Evolutionary conservation across 2,113 vertebrate genomes (phyloP).

Genomic region (Lepus europaeus): DNA sequence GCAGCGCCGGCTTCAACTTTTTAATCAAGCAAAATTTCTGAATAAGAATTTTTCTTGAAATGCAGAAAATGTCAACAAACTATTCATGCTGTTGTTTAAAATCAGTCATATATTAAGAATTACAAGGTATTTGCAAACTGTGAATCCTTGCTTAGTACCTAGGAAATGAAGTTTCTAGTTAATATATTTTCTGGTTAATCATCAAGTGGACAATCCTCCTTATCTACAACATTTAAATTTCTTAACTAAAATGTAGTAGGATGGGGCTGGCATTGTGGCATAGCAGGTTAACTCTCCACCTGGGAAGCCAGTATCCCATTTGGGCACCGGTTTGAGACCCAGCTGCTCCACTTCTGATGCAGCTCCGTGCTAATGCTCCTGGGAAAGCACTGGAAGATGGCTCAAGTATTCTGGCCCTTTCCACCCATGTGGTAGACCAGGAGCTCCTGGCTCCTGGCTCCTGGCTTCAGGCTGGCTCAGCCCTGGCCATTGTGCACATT

Average conservation of each 20-base stretch:
- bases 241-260: conserved; percentile 33
- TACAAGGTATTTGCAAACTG: conserved; percentile 21
- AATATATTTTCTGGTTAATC: neutral
- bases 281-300: too few relatives aligned
- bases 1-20: neutral
- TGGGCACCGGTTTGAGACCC: too few relatives aligned
- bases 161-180: neutral
- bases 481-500: too few relatives aligned
- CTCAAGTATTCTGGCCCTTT: too few relatives aligned
- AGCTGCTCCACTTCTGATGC: too few relatives aligned
- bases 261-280: neutral
- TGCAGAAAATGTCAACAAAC: neutral
- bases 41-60: neutral
- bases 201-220: neutral
- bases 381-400: too few relatives aligned
- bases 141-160: conserved; percentile 15
- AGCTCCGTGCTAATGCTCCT: too few relatives aligned
- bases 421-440: too few relatives aligned
- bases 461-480: too few relatives aligned
- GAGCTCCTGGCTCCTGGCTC: too few relatives aligned
- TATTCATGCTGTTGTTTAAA: neutral
- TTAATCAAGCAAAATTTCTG: conserved; percentile 46
- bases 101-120: neutral
- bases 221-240: conserved; percentile 4
- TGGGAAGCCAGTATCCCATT: too few relatives aligned